These are phyloP conservation scores for Cranoglanis bouderius DNA, from an alignment of 2,113 vertebrate species.

Conservation along the genomic window DNA sequence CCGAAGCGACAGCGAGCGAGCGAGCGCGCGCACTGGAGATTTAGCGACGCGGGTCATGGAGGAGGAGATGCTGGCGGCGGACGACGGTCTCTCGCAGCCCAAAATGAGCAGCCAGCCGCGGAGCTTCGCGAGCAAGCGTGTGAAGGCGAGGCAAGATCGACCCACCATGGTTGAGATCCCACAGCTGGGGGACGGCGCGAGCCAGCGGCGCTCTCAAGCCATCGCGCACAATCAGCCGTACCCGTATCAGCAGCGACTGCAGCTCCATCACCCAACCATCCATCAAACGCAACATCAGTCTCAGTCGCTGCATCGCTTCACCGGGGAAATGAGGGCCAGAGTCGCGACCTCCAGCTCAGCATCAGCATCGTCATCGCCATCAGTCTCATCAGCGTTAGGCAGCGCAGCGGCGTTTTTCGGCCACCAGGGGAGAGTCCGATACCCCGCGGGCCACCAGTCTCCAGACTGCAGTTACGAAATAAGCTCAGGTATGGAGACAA, in stretches of 20 bases:
- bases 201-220: slow-evolving; percentile 67
- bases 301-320: slow-evolving; percentile 58
- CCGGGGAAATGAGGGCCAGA: slow-evolving; percentile 24
- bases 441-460: slow-evolving; percentile 65
- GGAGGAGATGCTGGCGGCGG: slow-evolving; percentile 84
- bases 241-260: slow-evolving; percentile 71
- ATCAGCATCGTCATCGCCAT: slow-evolving; percentile 26
- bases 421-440: slow-evolving; percentile 68
- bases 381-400: slow-evolving; percentile 21
- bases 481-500: slow-evolving; percentile 80
- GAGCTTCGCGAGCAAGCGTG: slow-evolving; percentile 82
- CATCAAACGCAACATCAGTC: neutral
- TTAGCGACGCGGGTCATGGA: slow-evolving; percentile 74
- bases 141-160: slow-evolving; percentile 84
- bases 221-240: slow-evolving; percentile 66
- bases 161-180: slow-evolving; percentile 87
- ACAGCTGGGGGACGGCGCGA: slow-evolving; percentile 75
- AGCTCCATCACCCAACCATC: slow-evolving; percentile 75
- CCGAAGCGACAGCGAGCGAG: slow-evolving; percentile 57
- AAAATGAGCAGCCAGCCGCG: slow-evolving; percentile 88
- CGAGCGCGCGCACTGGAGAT: slow-evolving; percentile 48
- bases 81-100: slow-evolving; percentile 84
- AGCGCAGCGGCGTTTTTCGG: slow-evolving; percentile 46
- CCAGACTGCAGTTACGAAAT: slow-evolving; percentile 79
- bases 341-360: slow-evolving; percentile 37